These are phyloP conservation scores for Lytechinus variegatus DNA, from an alignment of 35 echinoderm and acorn worm species.

Conservation along the genomic window DNA sequence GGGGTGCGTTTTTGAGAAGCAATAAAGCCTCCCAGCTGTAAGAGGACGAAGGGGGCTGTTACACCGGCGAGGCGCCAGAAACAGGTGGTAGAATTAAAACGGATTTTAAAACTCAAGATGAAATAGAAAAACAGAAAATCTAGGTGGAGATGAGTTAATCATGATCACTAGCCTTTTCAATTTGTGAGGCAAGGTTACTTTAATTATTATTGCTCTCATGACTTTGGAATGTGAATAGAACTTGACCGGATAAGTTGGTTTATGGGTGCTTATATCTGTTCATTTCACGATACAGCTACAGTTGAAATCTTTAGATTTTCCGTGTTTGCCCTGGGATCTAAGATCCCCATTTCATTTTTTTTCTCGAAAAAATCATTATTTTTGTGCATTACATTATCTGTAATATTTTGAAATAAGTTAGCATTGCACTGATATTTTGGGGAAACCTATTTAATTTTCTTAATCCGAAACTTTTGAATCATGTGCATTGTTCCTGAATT, in stretches of 20 bases:
- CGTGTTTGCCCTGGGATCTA: too few species aligned
- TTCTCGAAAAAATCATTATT: too few species aligned
- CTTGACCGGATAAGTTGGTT: background rate
- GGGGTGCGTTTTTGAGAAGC: background rate
- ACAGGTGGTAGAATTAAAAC: background rate
- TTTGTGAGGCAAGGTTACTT: background rate
- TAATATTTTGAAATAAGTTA: too few species aligned
- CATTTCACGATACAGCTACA: too few species aligned
- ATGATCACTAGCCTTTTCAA: background rate
- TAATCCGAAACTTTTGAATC: too few species aligned
- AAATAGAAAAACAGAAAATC: background rate
- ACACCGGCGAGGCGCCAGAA: background rate
- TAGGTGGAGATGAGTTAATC: constrained; percentile 2
- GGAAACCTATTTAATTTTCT: too few species aligned
- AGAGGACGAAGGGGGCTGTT: background rate
- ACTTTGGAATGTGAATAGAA: background rate
- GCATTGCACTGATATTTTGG: too few species aligned
- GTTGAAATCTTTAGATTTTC: too few species aligned
- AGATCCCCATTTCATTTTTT: too few species aligned
- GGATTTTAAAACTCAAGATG: background rate
- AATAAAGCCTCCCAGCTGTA: background rate
- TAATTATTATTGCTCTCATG: background rate
- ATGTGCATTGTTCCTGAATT: too few species aligned
- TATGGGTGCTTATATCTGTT: background rate
- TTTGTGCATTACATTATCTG: too few species aligned